These are phyloP conservation scores for Hemistola chrysoprasaria DNA, from an alignment of 2,888 invertebrate genomes.

Conservation along the genomic window DNA sequence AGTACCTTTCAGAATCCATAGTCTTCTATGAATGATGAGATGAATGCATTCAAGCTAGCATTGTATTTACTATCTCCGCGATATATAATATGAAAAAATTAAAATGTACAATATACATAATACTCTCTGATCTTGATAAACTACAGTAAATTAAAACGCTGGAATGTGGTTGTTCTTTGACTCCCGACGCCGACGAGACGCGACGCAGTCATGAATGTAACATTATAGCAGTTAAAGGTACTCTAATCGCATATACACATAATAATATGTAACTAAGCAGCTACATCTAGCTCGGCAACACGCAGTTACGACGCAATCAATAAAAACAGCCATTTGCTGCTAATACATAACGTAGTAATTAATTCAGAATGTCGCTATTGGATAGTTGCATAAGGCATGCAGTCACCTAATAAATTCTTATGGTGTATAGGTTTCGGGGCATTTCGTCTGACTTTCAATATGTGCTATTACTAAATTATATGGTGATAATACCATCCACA, in stretches of 20 bases:
- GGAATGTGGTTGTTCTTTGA: constrained; percentile 10
- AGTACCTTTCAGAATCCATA: too few species aligned
- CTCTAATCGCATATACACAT: constrained; percentile 2
- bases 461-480: constrained; percentile 2
- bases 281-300: neutral
- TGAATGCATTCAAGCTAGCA: too few species aligned
- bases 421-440: too few species aligned
- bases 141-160: constrained; percentile 17
- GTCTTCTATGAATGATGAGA: too few species aligned
- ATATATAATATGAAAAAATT: too few species aligned
- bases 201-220: constrained; percentile 13
- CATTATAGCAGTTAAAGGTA: constrained; percentile 9
- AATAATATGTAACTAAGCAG: neutral
- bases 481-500: too few species aligned
- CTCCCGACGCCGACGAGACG: neutral
- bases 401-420: too few species aligned
- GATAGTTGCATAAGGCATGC: too few species aligned
- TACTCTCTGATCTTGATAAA: constrained; percentile 6
- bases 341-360: neutral
- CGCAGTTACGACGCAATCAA: constrained; percentile 1
- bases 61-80: too few species aligned
- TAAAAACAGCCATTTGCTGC: constrained; percentile 1
- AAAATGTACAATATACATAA: too few species aligned
- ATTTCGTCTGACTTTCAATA: too few species aligned
- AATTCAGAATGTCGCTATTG: constrained; percentile 2